Conservation (phyloP, 2,113 vertebrate species). For the Sardina pilchardus region DNA sequence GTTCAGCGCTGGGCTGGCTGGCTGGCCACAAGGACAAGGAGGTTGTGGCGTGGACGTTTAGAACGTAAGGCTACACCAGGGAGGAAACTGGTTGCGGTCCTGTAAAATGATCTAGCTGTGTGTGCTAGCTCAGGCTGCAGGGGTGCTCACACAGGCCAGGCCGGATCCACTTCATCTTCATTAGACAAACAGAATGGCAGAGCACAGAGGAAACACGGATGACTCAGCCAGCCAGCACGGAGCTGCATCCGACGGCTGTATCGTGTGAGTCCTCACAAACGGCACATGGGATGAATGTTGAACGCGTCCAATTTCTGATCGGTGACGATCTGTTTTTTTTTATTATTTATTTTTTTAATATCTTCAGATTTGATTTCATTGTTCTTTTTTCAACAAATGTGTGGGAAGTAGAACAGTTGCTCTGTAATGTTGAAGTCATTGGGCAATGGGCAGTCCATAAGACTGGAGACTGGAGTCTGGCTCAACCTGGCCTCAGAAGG, state of each 20-base stretch:
- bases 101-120: neutral
- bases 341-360: neutral
- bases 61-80: neutral
- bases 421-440: no score
- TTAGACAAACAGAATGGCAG: neutral
- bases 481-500: neutral
- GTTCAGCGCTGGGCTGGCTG: neutral
- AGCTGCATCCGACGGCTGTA: neutral
- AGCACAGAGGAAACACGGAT: neutral
- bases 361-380: no score
- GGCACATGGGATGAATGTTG: neutral
- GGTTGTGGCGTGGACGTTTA: neutral
- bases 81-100: neutral
- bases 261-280: neutral
- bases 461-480: neutral
- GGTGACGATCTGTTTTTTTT: neutral
- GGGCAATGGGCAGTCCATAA: no score
- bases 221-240: neutral
- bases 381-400: no score
- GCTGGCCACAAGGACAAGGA: neutral
- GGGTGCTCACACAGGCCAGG: neutral
- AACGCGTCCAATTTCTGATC: neutral
- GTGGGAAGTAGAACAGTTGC: neutral
- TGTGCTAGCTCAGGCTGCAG: neutral
- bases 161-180: neutral